Percentiles rank a stretch among this genome's conserved stretches.
phyloP scores from a whole-genome alignment of 2,888 invertebrate genomes.

The Cataglyphis rosenhaueri region DNA sequence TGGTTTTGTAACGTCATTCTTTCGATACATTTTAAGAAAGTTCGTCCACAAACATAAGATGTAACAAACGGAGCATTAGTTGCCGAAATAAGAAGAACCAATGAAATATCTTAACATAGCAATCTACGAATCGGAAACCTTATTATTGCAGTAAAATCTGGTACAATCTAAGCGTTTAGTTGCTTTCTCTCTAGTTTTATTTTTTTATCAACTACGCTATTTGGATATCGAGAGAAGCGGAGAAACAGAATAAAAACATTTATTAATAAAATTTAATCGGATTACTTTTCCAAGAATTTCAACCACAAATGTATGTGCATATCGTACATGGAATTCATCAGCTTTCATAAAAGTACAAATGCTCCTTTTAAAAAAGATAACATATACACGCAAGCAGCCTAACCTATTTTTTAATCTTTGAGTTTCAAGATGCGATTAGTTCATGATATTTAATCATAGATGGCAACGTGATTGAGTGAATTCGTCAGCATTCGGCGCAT shows the following conservation, averaged over 20 bases:
- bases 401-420: neutral
- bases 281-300: no score
- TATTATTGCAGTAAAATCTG: neutral
- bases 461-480: neutral
- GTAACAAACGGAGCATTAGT: neutral
- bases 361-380: neutral
- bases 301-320: no score
- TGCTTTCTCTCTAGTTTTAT: no score
- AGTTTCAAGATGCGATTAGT: neutral
- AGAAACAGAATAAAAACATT: no score
- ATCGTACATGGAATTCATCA: neutral
- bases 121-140: neutral
- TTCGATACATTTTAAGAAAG: neutral
- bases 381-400: neutral
- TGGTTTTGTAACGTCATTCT: neutral
- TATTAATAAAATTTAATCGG: no score
- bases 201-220: no score
- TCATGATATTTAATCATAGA: neutral
- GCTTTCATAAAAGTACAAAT: neutral
- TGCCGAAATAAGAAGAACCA: neutral
- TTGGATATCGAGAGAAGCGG: no score
- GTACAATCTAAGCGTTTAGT: no score
- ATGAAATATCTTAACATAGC: neutral
- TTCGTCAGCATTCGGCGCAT: neutral
- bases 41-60: neutral